Conservation (phyloP, 2,888 invertebrate species). For the Hybos culiciformis region DNA sequence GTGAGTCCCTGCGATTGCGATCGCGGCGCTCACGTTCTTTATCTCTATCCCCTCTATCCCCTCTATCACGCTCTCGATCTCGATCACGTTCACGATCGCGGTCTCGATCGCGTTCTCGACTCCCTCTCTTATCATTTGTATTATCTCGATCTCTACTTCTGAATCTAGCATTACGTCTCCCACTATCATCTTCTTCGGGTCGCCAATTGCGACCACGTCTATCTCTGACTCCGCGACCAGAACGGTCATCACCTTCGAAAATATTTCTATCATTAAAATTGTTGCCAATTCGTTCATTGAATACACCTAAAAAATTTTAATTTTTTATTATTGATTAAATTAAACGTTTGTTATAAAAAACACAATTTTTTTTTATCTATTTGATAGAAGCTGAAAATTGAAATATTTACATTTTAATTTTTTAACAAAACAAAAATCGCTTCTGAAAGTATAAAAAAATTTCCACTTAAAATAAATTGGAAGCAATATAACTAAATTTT, state of each 20-base stretch:
- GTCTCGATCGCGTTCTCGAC: conserved; percentile 18
- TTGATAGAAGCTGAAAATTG: too few species aligned
- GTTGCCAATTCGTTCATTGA: conserved; percentile 10
- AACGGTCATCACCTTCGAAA: conserved; percentile 18
- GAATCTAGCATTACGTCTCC: conserved; percentile 19
- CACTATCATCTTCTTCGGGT: conserved; percentile 26
- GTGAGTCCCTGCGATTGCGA: conserved; percentile 12
- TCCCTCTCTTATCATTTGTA: conserved; percentile 13
- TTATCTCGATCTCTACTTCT: conserved; percentile 22
- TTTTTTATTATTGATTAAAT: too few species aligned
- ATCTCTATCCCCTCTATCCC: conserved; percentile 14
- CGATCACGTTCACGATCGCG: conserved; percentile 18
- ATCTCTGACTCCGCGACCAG: conserved; percentile 13
- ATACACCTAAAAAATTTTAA: too few species aligned
- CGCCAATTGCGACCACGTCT: conserved; percentile 27
- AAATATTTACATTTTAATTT: too few species aligned
- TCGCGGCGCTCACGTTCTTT: conserved; percentile 19
- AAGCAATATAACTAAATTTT: too few species aligned
- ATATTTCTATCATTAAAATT: conserved; percentile 15
- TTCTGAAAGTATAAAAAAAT: too few species aligned
- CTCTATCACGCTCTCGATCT: conserved; percentile 12
- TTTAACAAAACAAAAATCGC: too few species aligned
- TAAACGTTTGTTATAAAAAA: too few species aligned
- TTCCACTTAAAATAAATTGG: too few species aligned
- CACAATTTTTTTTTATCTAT: neutral